Evolutionary conservation across 2,888 invertebrate genomes (phyloP), one percentile per base, ranked within the genome.

Genomic region (Lagria hirta): DNA sequence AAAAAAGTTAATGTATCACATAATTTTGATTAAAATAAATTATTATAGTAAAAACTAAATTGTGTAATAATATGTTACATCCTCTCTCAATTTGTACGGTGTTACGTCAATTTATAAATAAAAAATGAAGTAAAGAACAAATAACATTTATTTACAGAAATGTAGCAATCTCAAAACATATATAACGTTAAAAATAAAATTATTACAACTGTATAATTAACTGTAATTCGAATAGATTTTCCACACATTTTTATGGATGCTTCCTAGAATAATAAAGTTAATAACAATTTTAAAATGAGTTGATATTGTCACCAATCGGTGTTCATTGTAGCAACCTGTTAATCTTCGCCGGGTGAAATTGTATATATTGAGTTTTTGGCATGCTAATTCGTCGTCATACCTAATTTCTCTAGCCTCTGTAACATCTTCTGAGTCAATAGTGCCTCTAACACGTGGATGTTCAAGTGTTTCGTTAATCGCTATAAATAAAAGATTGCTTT

Each of bases 401-500:
- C 69, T 61, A 29, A 80, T 74, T 43, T 68, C 70, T 45, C 70
- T 67, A 1, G 81, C 77, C 12, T 69, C 68, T 14, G 81, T 77
- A 20, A 73, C 78, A 67, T 33, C 66, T 69, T 11, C 6, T n/a
- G n/a, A n/a, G 6, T 13, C 8, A 3, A 17, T 7, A 15, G 24
- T 3, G 8, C 2, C 3, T 27, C 71, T 69, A 49, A 49, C 44
- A 1, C 35, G 27, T 4, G 43, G 32, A 10, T 30, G 36, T 11
- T 38, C 34, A 7, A 49, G 11, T 5, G 54, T 48, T n/a, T 43
- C 47, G 60, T 87, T 78, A 3, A 90, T 80, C 7, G 88, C 85
- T 28, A 91, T 78, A 49, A 92, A 70, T 17, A 91, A 63, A 43
- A 92, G 73, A 73, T 92, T 92, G 12, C 88, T 88, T 59, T 84